These are phyloP conservation scores for Hybos culiciformis DNA, from an alignment of 2,888 invertebrate genomes.

Conservation along the genomic window DNA sequence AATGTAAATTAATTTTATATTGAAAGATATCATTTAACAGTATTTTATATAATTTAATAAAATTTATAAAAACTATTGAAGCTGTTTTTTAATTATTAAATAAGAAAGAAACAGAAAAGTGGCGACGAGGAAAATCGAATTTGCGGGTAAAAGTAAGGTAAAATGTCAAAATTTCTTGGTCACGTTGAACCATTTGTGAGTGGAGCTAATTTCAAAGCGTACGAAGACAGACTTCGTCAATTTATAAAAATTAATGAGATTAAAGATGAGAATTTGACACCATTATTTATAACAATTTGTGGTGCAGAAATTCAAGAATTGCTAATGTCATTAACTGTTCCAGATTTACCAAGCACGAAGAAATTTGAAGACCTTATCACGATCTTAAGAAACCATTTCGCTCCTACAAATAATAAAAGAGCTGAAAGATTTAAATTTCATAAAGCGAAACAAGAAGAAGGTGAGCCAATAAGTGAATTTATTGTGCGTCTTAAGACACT, in stretches of 20 bases:
- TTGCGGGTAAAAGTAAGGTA: too few relatives aligned
- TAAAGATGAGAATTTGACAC: constrained; percentile 3
- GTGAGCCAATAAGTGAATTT: constrained; percentile 1
- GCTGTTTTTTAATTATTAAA: too few relatives aligned
- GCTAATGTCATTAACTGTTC: constrained; percentile 5
- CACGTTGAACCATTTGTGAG: too few relatives aligned
- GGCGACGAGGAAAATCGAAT: too few relatives aligned
- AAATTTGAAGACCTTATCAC: constrained; percentile 3
- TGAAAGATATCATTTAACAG: too few relatives aligned
- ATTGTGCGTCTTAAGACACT: constrained; percentile 1
- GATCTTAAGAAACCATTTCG: constrained; percentile 7
- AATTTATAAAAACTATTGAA: too few relatives aligned
- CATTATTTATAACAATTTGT: constrained; percentile 5
- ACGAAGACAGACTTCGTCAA: too few relatives aligned
- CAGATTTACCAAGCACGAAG: constrained; percentile 6
- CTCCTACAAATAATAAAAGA: constrained; percentile 15
- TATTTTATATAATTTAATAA: too few relatives aligned
- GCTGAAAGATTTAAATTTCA: constrained; percentile 9
- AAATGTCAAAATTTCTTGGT: too few relatives aligned
- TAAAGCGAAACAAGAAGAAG: constrained; percentile 2
- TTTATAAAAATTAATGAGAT: too few relatives aligned
- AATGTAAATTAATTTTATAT: too few relatives aligned
- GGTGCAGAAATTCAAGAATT: constrained; percentile 3
- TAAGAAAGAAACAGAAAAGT: too few relatives aligned
- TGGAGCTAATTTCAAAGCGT: constrained; percentile 7